phyloP scores from a whole-genome alignment of 2,797 vertebrate species.

The Sebastes flavidus region DNA sequence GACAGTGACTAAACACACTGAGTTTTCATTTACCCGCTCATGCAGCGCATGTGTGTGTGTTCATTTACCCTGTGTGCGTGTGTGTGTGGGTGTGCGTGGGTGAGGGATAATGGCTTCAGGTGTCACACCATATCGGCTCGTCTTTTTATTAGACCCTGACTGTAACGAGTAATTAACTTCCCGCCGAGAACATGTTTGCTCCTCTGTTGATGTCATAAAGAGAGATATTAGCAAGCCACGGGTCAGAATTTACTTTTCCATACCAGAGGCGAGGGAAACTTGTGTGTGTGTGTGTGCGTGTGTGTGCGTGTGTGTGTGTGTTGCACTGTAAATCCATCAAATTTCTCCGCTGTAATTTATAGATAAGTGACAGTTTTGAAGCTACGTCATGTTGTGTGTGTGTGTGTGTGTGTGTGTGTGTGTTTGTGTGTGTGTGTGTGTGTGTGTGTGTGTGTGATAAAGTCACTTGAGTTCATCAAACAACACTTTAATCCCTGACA shows the following conservation, averaged over 20 bases:
- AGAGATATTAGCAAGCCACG: constrained; percentile 50
- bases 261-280: constrained; percentile 10
- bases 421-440: neutral
- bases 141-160: constrained; percentile 74
- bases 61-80: constrained; percentile 8
- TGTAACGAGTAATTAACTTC: constrained; percentile 78
- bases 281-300: constrained; percentile 1
- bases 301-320: neutral
- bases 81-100: constrained; percentile 11
- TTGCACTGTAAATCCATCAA: too few relatives aligned
- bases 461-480: too few relatives aligned
- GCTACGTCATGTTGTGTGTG: neutral
- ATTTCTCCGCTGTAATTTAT: too few relatives aligned
- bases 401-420: neutral
- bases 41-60: constrained; percentile 15
- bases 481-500: too few relatives aligned
- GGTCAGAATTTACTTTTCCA: constrained; percentile 63
- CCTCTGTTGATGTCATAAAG: constrained; percentile 65
- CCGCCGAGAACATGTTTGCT: constrained; percentile 72
- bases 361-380: neutral
- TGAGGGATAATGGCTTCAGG: constrained; percentile 65
- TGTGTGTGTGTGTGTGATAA: neutral
- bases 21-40: constrained; percentile 60
- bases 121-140: constrained; percentile 65
- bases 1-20: constrained; percentile 67